Evolutionary conservation across 2,888 invertebrate genomes (phyloP), one percentile per base, ranked within the genome.

Genomic region (Drosophila macrothrix): DNA sequence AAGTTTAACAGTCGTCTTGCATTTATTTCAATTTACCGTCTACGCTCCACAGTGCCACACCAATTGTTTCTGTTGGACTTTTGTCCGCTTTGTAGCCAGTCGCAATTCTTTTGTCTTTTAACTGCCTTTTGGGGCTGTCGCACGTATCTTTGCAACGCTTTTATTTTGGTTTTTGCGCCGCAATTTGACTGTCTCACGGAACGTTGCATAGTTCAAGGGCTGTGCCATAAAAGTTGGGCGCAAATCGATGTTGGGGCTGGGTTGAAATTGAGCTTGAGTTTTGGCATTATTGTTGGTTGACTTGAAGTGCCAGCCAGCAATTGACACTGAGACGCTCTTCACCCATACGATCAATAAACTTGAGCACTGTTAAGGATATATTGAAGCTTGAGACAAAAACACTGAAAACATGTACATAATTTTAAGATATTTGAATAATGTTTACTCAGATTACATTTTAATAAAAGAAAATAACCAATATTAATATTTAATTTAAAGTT

Each of bases 1-100:
- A 88, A 88, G 81, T 83, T 86, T 86, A 88, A 86, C 85, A 82
- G 90, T 88, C 88, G 88, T 78, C 85, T 83, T 86, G 85, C 85
- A 86, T 86, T 90, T 90, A 86, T 86, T 86, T 86, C 85, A 90
- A 90, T 90, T 86, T 86, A 73, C 81, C 76, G 86, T 84, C 88
- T 85, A 76, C 69, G 61, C 66, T 54, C 49, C 29, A 39, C 56
- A 22, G 49, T 25, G 37, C 53, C 22, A 58, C 29, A 58, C 29
- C 28, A n/a, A 58, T 52, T 67, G 64, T 64, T 73, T 61, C 28
- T 56, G 54, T 62, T 59, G 53, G 31, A 55, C 64, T 64, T 67
- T 68, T 61, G 71, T 65, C 35, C 50, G 54, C 67, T 58, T 64
- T 28, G 67, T 53, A 19, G 67, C 64, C 67, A 66, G 87, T 84